Conservation (phyloP, 2,113 vertebrate species). For the Hippoglossus stenolepis region DNA sequence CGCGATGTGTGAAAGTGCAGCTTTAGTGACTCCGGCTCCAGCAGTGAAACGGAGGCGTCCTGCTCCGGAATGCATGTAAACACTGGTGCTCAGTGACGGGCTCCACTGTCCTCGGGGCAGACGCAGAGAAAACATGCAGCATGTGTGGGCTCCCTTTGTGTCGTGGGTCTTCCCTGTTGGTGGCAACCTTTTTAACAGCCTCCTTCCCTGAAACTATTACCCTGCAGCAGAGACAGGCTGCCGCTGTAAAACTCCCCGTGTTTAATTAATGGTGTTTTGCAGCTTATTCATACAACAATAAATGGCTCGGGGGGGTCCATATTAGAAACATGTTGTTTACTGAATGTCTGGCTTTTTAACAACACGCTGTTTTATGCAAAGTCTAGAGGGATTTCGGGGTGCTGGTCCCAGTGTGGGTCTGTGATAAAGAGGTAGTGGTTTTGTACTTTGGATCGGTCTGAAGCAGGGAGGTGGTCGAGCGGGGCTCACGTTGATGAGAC, state of each 20-base stretch:
- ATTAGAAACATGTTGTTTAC: slow-evolving; percentile 60
- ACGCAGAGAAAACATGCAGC: slow-evolving; percentile 58
- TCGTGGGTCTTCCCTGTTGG: slow-evolving; percentile 62
- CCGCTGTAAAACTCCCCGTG: slow-evolving; percentile 41
- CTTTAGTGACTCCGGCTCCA: not conserved
- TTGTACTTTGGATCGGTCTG: slow-evolving; percentile 36
- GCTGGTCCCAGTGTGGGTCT: slow-evolving; percentile 25
- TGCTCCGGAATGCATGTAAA: slow-evolving; percentile 70
- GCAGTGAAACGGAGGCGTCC: slow-evolving; percentile 42
- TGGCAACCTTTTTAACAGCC: slow-evolving; percentile 68
- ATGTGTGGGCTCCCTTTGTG: slow-evolving; percentile 73
- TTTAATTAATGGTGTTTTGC: slow-evolving; percentile 70
- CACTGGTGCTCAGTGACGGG: slow-evolving; percentile 30
- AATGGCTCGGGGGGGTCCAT: slow-evolving; percentile 35
- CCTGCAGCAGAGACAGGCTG: slow-evolving; percentile 51
- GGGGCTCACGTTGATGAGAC: slow-evolving; percentile 50
- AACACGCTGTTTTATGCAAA: slow-evolving; percentile 54
- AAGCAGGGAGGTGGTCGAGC: slow-evolving; percentile 44
- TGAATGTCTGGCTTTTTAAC: slow-evolving; percentile 55
- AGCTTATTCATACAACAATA: slow-evolving; percentile 58
- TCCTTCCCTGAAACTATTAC: slow-evolving; percentile 63
- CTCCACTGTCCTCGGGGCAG: slow-evolving; percentile 53
- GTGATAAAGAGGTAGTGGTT: slow-evolving; percentile 59
- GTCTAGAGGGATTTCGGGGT: slow-evolving; percentile 14
- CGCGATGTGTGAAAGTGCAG: too few relatives aligned